Evolutionary conservation across 2,888 invertebrate genomes (phyloP).

Genomic region (Leucophora obtusa): DNA sequence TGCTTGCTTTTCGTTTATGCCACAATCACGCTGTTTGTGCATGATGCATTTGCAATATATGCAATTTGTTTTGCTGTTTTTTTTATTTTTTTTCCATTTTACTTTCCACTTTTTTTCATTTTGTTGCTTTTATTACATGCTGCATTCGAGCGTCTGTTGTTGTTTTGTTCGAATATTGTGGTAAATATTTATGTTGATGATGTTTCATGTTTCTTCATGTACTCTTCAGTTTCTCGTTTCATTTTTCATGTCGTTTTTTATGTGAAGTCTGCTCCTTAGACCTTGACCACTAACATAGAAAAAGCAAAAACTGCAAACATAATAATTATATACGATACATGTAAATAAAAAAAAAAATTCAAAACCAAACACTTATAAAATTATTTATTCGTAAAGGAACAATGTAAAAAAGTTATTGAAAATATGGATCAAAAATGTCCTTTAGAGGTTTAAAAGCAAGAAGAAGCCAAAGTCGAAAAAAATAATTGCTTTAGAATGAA

Average conservation of each 20-base stretch:
- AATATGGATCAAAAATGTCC: too few species aligned
- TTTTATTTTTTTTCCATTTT: constrained; percentile 66
- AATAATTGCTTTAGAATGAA: too few species aligned
- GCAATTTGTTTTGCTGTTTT: constrained; percentile 64
- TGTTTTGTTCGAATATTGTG: constrained; percentile 13
- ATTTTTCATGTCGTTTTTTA: constrained; percentile 68
- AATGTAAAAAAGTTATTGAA: too few species aligned
- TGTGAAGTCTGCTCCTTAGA: constrained; percentile 75
- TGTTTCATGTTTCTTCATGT: constrained; percentile 23
- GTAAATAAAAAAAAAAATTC: too few species aligned
- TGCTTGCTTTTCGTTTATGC: constrained; percentile 14
- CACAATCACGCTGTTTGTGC: constrained; percentile 72
- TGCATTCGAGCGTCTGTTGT: neutral
- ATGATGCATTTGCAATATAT: constrained; percentile 70
- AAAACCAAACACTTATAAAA: too few species aligned
- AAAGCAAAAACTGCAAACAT: constrained; percentile 60
- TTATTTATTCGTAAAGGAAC: too few species aligned
- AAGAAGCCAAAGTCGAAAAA: too few species aligned
- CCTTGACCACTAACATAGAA: constrained; percentile 78
- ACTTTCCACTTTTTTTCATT: constrained; percentile 43
- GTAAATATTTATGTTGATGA: constrained; percentile 18
- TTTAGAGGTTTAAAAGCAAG: too few species aligned
- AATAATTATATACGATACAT: neutral
- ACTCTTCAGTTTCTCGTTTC: constrained; percentile 42
- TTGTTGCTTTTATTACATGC: neutral